Base-by-base conservation (phyloP, 1,140 invertebrate genomes). In the Drosophila nikananu region DNA sequence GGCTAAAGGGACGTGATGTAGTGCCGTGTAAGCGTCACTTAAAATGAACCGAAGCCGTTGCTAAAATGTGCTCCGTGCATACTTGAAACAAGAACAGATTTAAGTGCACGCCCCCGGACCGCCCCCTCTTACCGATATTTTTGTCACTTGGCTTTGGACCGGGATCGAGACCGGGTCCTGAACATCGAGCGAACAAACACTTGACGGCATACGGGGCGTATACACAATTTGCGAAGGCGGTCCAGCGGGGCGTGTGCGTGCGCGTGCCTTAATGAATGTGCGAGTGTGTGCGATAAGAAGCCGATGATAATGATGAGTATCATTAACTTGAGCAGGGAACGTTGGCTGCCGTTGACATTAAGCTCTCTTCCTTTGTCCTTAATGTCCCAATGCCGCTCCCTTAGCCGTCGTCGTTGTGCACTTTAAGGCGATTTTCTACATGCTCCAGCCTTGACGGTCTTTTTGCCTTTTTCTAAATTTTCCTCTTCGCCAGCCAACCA, bases 11-110 rank as follows among this genome's bases (percentile, higher is more conserved):
- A 60, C 73, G 25, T 37, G 65, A 66, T 87, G 64, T 71, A 74
- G 84, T 89, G 80, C 77, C 83, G 76, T 80, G 83, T 81, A 83
- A 87, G 84, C 86, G 84, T 83, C 86, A 89, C 84, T 87, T 87
- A 84, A 78, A 84, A 71, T 57, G 74, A 81, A 68, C 77, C 65
- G 67, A 83, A 89, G 84, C 61, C 70, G 75, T 72, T 63, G 72
- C 65, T 81, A 70, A 84, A 87, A 87, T 82, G 83, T 80, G 63
- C 76, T 75, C 64, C 62, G 59, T 83, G 74, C 73, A 74, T 80
- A 81, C 86, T 89, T 89, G 70, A 89, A 84, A 75, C 66, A 84
- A 84, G 77, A 75, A 89, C 73, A 89, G 81, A 84, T 89, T 89
- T 89, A 90, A 89, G 84, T 89, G 84, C 84, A 79, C 60, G 68